Evolutionary conservation across 2,797 vertebrate species (phyloP), one percentile per base, ranked within the genome.

Genomic region (Carapus acus): DNA sequence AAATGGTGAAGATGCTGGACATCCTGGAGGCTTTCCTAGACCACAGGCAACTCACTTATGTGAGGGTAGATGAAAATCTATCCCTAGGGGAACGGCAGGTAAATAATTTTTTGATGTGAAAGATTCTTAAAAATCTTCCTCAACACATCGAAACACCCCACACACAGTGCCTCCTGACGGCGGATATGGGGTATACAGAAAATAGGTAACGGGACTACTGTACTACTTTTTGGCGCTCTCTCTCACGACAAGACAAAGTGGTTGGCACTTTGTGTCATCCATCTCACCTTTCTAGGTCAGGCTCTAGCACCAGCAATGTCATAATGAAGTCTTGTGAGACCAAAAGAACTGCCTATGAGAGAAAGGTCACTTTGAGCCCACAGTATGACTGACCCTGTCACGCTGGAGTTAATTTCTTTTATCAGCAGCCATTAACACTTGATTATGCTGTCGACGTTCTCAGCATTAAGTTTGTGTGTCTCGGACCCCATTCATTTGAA

Each of bases 41-140:
- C 69, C 88, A 92, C 80, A 91, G 91, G 60, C 89, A 89, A 49
- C 90, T 98, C 61, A 91, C 91, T 0, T 97, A 94, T 4, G 77
- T 97, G 29, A 88, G 96, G 17, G 89, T 99, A 19, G 95, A 99
- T 54, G 96, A 97, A 65, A 93, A 90, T 37, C 88, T 93, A 43
- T 89, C 87, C 60, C 82, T 85, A 4, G 89, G 93, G 0, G 91
- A 96, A n/a, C 88, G 92, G 41, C 92, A 92, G 92, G 96, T 97
- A 66, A 61, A 63, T 27, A 33, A 4, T 11, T 6, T 19, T 18
- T n/a, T n/a, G n/a, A n/a, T n/a, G n/a, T n/a, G n/a, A n/a, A n/a
- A n/a, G n/a, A n/a, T n/a, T n/a, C n/a, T n/a, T n/a, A n/a, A n/a
- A n/a, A n/a, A n/a, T n/a, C n/a, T n/a, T n/a, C n/a, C n/a, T n/a